Base-by-base conservation (phyloP, 2,113 vertebrate species). In the Cyprinodon tularosa region DNA sequence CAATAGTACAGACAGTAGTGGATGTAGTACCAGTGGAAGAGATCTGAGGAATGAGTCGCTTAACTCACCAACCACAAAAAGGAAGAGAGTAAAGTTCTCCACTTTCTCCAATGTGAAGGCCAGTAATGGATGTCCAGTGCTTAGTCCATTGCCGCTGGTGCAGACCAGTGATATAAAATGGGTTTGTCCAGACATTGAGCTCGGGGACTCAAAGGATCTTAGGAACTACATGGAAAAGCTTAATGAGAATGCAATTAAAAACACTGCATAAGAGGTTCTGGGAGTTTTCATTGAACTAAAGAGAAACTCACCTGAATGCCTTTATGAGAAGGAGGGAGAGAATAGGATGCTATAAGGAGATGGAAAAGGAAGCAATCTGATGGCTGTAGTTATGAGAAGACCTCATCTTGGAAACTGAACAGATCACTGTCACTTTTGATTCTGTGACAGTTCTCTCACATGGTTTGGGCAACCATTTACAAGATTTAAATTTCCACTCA, bases 61-160 rank as follows among this genome's bases (percentile, higher is more conserved):
- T 57, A 94, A 94, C 82, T 95, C 94, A 0, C 97, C 97, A 14
- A 95, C 96, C 17, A 97, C 96, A 72, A 95, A 94, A 82, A 90
- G 96, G 89, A 99, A 98, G 95, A 90, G 96, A 84, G 98, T 99
- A 66, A 96, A 97, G 90, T 99, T 99, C 71, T 95, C 96, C 4
- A 96, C 97, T 0, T 98, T 98, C 83, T 95, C 96, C 66, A 94
- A 96, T 73, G 90, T 94, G 84, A 97, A 96, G 47, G 84, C 96
- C 0, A 95, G 95, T 9, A 95, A 95, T 15, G 88, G 95, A 76
- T 93, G 95, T 86, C 96, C 96, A 11, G 92, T 93, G 0, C 93
- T 96, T 85, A 96, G 95, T 90, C 95, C 96, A 29, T 92, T 96
- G 82, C 93, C 96, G 1, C 70, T 94, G 20, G 78, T 91, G 88